Percentiles rank a stretch among this genome's conserved stretches.
Conservation (phyloP, 2,797 vertebrate genomes). For the Acanthurus lineatus region DNA sequence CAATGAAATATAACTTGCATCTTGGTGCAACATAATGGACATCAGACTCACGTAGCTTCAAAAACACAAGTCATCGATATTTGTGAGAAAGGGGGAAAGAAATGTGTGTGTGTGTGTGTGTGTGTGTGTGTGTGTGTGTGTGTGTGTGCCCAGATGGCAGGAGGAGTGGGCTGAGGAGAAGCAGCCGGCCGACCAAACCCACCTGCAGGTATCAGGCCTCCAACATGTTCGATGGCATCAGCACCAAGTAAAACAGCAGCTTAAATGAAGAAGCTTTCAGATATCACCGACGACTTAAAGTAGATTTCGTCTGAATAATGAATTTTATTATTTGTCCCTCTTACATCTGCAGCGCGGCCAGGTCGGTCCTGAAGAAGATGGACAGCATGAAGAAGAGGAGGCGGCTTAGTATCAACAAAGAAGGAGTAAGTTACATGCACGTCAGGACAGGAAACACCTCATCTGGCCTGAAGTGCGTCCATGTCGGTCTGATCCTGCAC, state of each 20-base stretch:
- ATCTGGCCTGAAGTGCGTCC: neutral
- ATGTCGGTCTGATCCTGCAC: neutral
- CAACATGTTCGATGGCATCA: slow-evolving; percentile 37
- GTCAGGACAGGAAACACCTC: neutral
- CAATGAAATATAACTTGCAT: neutral
- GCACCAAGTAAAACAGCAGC: slow-evolving; percentile 46
- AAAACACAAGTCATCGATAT: neutral
- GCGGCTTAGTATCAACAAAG: slow-evolving; percentile 9
- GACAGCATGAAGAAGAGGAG: slow-evolving; percentile 48
- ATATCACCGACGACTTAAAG: too few relatives aligned
- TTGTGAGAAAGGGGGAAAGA: neutral
- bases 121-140: neutral
- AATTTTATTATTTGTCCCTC: neutral
- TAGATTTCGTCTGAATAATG: neutral
- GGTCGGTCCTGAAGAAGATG: slow-evolving; percentile 30
- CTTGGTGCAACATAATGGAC: neutral
- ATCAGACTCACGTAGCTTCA: neutral
- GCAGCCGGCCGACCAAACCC: slow-evolving; percentile 36
- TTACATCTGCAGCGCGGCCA: slow-evolving; percentile 20
- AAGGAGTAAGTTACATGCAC: slow-evolving; percentile 40
- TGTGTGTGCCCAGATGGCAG: neutral
- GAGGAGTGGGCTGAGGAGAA: slow-evolving; percentile 43
- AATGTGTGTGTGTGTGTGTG: slow-evolving; percentile 4
- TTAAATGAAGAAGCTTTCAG: too few relatives aligned
- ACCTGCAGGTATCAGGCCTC: slow-evolving; percentile 41